Base-by-base conservation (phyloP, 2,888 invertebrate species). In the Corbicula japonica region DNA sequence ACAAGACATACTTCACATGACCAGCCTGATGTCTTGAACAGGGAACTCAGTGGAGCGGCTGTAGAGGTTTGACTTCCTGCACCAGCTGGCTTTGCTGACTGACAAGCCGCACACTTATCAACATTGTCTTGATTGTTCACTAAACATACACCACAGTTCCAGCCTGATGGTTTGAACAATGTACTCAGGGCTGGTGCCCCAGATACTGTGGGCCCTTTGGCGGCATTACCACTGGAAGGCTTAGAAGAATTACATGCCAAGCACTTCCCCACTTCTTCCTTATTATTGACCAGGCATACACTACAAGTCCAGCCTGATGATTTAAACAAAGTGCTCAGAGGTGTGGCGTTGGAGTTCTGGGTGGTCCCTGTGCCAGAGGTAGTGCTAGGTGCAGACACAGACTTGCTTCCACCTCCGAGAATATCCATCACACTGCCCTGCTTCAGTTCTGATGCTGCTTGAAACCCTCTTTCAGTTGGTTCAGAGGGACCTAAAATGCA, bases 361-460 rank as follows among this genome's bases (percentile, higher is more conserved):
- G 26, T n/a, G 15, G 28, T 44, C 18, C 41, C 26, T 18, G 34
- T 34, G n/a, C n/a, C 15, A n/a, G n/a, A 34, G 18, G 35, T 32
- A 6, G 60, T 61, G 4, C 50, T 32, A 23, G 52, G 26, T 0
- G 21, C 6, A n/a, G 38, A 21, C 2, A 28, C 8, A 28, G 56
- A n/a, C 23, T 21, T 34, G 12, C 71, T 35, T 28, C 66, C 52
- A 54, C 84, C 83, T 32, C 89, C 89, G 0, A 91, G 74, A 54
- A 92, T 84, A 74, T 92, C 91, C 89, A 91, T 90, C 10, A 91
- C 91, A 87, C 91, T 92, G 23, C 92, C 92, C 6, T 73, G 54
- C 68, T 89, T 91, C 46, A 92, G 81, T 68, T 87, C 83, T 12
- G 83, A 61, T 0, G 91, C 88, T 32, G 86, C 77, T 21, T 83